Evolutionary conservation across 2,797 vertebrate genomes (phyloP).

Genomic region (Thripadectes ignobilis): DNA sequence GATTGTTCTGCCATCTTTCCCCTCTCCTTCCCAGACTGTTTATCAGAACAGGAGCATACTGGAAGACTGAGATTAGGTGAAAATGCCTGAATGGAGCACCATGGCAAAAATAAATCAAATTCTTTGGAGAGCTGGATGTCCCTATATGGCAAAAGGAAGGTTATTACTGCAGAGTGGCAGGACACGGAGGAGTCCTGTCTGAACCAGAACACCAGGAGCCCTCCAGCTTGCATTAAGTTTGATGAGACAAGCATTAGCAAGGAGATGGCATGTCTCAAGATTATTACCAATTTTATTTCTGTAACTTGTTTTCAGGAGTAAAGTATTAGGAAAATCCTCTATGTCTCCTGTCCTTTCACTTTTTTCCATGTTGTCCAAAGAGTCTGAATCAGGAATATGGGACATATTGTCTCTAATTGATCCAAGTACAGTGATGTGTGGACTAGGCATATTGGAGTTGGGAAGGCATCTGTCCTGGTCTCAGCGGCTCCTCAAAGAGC

Average conservation of each 20-base stretch:
- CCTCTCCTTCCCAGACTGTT: background rate
- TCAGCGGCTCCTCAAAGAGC: background rate
- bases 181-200: background rate
- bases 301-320: background rate
- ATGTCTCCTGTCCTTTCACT: background rate
- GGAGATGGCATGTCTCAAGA: background rate
- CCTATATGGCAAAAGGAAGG: background rate
- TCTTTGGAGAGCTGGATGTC: background rate
- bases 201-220: background rate
- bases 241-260: background rate
- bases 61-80: background rate
- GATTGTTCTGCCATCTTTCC: background rate
- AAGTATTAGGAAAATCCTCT: background rate
- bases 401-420: background rate
- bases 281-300: background rate
- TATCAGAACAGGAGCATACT: background rate
- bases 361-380: background rate
- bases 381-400: background rate
- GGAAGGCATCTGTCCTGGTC: background rate
- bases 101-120: background rate
- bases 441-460: background rate
- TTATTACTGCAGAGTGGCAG: background rate
- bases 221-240: background rate
- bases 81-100: background rate
- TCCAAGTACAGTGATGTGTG: background rate